Evolutionary conservation across 2,113 vertebrate genomes (phyloP).

Genomic region (Vulpes lagopus): DNA sequence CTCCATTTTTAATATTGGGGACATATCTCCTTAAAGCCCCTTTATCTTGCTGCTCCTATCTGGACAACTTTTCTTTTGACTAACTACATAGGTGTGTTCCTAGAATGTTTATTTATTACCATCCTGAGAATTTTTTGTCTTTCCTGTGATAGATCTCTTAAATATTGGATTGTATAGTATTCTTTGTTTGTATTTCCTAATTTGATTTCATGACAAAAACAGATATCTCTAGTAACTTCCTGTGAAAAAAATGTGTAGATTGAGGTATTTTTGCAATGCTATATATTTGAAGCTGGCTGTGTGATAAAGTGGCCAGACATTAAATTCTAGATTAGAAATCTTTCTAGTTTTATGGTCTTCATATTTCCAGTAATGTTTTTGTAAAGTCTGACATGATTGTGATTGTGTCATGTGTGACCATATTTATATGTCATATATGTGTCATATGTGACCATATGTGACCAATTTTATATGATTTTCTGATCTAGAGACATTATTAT

Average conservation of each 20-base stretch:
- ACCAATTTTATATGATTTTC: neutral
- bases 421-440: too few relatives aligned
- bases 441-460: too few relatives aligned
- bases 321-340: neutral
- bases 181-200: neutral
- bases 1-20: constrained; percentile 22
- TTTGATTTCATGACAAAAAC: neutral
- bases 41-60: neutral
- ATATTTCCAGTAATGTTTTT: neutral
- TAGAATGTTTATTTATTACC: neutral
- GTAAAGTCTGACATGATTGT: neutral
- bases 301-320: neutral
- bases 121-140: neutral
- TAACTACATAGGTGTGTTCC: neutral
- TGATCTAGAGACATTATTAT: neutral
- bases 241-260: neutral
- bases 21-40: neutral
- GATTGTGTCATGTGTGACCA: neutral
- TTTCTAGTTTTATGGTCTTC: neutral
- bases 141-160: neutral
- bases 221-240: neutral
- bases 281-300: neutral
- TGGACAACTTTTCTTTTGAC: neutral
- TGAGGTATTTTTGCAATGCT: neutral
- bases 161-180: neutral